Evolutionary conservation across 2,888 invertebrate genomes (phyloP), one percentile per base, ranked within the genome.

Genomic region (Lampropteryx suffumata): DNA sequence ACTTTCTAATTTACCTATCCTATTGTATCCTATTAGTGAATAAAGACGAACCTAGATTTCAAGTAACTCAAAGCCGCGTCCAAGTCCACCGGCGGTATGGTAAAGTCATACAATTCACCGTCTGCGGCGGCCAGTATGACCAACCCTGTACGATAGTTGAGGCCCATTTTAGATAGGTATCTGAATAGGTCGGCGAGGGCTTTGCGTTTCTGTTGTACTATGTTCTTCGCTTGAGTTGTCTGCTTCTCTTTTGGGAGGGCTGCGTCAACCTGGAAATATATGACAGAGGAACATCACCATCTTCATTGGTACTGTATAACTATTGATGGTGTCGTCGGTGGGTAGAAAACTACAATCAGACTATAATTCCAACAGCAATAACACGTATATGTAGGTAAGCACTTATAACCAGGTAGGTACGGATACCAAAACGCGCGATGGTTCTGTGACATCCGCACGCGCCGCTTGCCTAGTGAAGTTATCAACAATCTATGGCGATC

Each of bases 171-270:
- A 0, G 92, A 79, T 0, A 99, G 83, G 14, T 92, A 91, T 75
- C 96, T 96, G 78, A 98, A 98, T 34, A 98, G 90, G 79, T 98
- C 97, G 0, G 96, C 93, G 0, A 99, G 82, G 0, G 95, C 94
- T 82, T 96, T 94, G 24, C 96, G 94, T 77, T 98, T 98, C 69
- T 96, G 95, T 67, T 96, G 95, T 2, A 97, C 90, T 41, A 97
- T 94, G 73, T 93, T 94, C 71, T 96, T 96, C 0, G 95, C 95
- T 76, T 94, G 94, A 0, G 96, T 93, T 55, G 93, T 94, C 75
- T 96, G 96, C 67, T 95, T 95, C 0, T 92, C 91, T 69, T 95
- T 94, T 0, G 94, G 89, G 1, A 93, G 70, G 8, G 90, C 76
- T 35, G 85, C 69, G 57, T 93, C 92, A 7, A 93, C 87, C 93